Evolutionary conservation across 2,888 invertebrate genomes (phyloP).

Genomic region (Perizoma flavofasciatum): DNA sequence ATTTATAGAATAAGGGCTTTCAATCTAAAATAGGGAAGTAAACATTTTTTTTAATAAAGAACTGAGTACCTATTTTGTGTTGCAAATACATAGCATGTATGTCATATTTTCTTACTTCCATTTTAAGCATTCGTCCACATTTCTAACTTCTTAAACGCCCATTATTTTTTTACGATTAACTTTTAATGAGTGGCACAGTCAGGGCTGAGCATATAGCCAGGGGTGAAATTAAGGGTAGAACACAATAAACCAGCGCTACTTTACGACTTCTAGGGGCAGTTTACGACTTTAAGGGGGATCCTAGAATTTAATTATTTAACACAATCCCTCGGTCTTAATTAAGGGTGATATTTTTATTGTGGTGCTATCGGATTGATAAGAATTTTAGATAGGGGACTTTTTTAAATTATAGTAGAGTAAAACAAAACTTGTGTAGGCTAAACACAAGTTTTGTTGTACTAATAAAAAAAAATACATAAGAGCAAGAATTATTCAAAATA

Average conservation of each 20-base stretch:
- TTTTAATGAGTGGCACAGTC: slow-evolving; percentile 23
- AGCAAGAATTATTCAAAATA: too few species aligned
- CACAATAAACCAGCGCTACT: slow-evolving; percentile 54
- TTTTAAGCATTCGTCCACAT: not conserved
- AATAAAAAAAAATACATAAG: too few species aligned
- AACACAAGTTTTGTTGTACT: too few species aligned
- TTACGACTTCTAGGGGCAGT: slow-evolving; percentile 61
- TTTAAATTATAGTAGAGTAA: not conserved
- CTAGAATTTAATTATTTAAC: slow-evolving; percentile 52
- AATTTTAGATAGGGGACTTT: not conserved
- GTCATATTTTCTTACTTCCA: too few species aligned
- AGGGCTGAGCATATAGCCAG: slow-evolving; percentile 16
- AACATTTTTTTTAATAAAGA: too few species aligned
- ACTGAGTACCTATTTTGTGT: too few species aligned
- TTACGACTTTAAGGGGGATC: slow-evolving; percentile 49
- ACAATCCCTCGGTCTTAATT: slow-evolving; percentile 29
- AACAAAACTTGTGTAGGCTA: too few species aligned
- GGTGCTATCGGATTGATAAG: slow-evolving; percentile 16
- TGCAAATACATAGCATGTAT: too few species aligned
- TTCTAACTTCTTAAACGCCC: slow-evolving; percentile 5
- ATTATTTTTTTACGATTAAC: slow-evolving; percentile 27
- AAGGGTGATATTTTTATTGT: slow-evolving; percentile 29
- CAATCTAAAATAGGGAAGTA: too few species aligned
- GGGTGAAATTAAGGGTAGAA: slow-evolving; percentile 34
- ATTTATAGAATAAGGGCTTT: too few species aligned